A percentile compares a stretch with the other conserved stretches of the same genome.
phyloP scores from a whole-genome alignment of 2,888 invertebrate genomes.

The Carpatolechia fugitivella region DNA sequence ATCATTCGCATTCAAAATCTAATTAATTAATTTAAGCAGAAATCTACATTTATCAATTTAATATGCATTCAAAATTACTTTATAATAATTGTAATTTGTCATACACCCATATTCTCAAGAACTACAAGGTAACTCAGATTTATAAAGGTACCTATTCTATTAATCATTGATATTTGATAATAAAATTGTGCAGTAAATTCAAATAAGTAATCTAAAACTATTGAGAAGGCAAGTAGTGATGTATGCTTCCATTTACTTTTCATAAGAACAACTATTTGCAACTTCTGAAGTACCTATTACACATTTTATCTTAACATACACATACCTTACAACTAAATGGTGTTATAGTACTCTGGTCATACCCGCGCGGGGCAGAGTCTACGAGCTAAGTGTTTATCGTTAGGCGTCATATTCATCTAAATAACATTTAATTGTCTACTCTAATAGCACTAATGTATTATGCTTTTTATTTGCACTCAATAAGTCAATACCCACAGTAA shows the following conservation, averaged over 20 bases:
- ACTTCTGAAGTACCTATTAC: constrained; percentile 45
- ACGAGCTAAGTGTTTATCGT: constrained; percentile 40
- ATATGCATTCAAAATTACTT: constrained; percentile 8
- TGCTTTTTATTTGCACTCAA: constrained; percentile 60
- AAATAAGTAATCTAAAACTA: constrained; percentile 55
- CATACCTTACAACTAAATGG: constrained; percentile 58
- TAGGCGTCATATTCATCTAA: constrained; percentile 41
- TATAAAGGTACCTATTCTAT: constrained; percentile 36
- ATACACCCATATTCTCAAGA: constrained; percentile 36
- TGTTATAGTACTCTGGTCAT: constrained; percentile 63
- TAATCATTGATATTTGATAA: constrained; percentile 34
- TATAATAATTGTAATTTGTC: constrained; percentile 1
- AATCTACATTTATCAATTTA: constrained; percentile 27
- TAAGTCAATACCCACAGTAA: constrained; percentile 41
- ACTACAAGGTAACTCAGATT: constrained; percentile 67
- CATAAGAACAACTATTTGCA: constrained; percentile 47
- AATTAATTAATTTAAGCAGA: constrained; percentile 25
- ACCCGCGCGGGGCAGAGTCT: constrained; percentile 39
- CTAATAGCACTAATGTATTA: constrained; percentile 71
- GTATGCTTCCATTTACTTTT: constrained; percentile 50
- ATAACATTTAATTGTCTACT: constrained; percentile 51
- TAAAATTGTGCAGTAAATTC: constrained; percentile 62
- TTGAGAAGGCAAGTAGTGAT: constrained; percentile 75
- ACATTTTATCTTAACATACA: constrained; percentile 33
- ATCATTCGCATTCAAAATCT: constrained; percentile 19